phyloP scores from a whole-genome alignment of 2,113 vertebrate species.

The Marmota monax region DNA sequence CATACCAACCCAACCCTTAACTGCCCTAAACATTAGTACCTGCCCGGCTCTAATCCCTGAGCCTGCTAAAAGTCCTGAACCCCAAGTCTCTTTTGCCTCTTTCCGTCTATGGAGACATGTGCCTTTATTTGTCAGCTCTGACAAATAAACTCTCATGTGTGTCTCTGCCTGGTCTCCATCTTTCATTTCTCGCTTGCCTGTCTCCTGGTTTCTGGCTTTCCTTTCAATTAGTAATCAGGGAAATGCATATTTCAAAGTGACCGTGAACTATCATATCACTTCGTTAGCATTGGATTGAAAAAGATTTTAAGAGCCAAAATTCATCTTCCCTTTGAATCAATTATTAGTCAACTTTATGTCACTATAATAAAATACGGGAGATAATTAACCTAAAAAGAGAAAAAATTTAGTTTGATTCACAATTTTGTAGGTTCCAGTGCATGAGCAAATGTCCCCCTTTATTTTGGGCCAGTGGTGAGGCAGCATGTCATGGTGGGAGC shows the following conservation, averaged over 20 bases:
- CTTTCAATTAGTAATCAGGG: neutral
- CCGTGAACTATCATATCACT: neutral
- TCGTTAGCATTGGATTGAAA: neutral
- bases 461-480: neutral
- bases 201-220: too few relatives aligned
- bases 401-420: neutral
- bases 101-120: too few relatives aligned
- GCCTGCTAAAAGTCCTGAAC: too few relatives aligned
- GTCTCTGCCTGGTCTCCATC: too few relatives aligned
- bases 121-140: too few relatives aligned
- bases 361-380: neutral
- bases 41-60: too few relatives aligned
- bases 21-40: too few relatives aligned
- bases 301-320: neutral
- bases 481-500: too few relatives aligned
- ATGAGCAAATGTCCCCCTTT: neutral
- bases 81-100: too few relatives aligned
- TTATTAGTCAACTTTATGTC: neutral
- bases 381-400: neutral
- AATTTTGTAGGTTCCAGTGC: neutral
- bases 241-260: neutral
- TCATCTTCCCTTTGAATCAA: neutral
- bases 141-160: too few relatives aligned
- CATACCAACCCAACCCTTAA: too few relatives aligned
- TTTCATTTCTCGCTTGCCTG: too few relatives aligned